Conservation (phyloP, 2,888 invertebrate species). For the Aphodius granarius region DNA sequence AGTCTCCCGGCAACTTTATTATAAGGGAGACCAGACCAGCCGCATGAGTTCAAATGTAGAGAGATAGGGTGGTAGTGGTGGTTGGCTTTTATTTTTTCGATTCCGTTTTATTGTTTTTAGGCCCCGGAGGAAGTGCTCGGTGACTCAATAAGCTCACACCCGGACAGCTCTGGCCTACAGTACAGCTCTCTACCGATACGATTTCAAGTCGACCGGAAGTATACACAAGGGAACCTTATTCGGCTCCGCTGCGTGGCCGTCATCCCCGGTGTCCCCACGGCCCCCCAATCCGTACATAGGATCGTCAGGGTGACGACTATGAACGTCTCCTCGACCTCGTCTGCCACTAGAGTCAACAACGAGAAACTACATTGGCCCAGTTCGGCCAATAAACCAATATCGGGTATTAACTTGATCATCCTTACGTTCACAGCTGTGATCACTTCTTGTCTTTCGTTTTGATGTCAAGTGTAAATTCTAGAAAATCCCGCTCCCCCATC, state of each 20-base stretch:
- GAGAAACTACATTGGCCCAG: constrained; percentile 42
- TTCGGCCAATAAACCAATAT: constrained; percentile 26
- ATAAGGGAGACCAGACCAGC: neutral
- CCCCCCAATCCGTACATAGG: constrained; percentile 36
- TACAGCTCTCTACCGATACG: constrained; percentile 39
- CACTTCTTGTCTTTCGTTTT: neutral
- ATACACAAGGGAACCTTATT: constrained; percentile 37
- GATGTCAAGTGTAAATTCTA: neutral
- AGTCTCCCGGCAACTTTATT: neutral
- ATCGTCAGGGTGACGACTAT: constrained; percentile 30
- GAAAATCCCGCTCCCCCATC: neutral
- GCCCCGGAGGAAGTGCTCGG: constrained; percentile 37
- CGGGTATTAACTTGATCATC: constrained; percentile 20
- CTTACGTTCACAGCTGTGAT: neutral
- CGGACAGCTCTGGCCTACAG: constrained; percentile 38
- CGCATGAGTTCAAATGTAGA: neutral
- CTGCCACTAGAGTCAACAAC: constrained; percentile 41
- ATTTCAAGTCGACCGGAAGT: constrained; percentile 39
- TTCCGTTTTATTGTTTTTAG: constrained; percentile 31
- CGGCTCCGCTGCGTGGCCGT: constrained; percentile 44
- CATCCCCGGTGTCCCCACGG: constrained; percentile 42
- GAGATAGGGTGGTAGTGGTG: too few relatives aligned
- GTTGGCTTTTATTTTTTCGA: constrained; percentile 2
- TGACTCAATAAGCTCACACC: constrained; percentile 38
- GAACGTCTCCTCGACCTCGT: constrained; percentile 24